Evolutionary conservation across 2,888 invertebrate genomes (phyloP), one percentile per base, ranked within the genome.

Genomic region (Sinodicranocentrus sp.): DNA sequence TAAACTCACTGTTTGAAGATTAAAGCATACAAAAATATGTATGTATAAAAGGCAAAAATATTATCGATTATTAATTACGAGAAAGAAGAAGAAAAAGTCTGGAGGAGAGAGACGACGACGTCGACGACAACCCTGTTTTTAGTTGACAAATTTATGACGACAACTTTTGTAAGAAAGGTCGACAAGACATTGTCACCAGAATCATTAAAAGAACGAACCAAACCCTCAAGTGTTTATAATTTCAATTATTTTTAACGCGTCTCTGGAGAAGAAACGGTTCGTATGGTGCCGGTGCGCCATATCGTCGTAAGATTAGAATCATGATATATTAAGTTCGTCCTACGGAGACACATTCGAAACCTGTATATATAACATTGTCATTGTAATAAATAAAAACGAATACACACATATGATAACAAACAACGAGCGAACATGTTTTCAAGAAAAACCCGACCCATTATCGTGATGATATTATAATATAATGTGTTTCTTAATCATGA

Each of bases 121-220:
- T n/a, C n/a, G n/a, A n/a, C n/a, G n/a, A n/a, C n/a, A n/a, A n/a
- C n/a, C n/a, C n/a, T n/a, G n/a, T n/a, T n/a, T n/a, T n/a, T n/a
- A n/a, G 33, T 33, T 59, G 84, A 70, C 73, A 72, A 86, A 85
- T 87, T 87, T 86, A 86, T 86, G 84, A 86, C 85, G 85, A 85
- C 86, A 86, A 86, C 77, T 84, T 85, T 86, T 85, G 33, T 33
- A 33, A 10, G 10, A 33, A 10, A 33, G 10, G 33, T 33, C 33
- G 5, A 33, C 5, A 33, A 33, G 33, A 33, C 15, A n/a, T 48
- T 48, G 48, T 48, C 48, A 48, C 48, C 48, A 48, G 15, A 48
- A 48, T 52, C 52, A 52, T 52, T 52, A 52, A 52, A 63, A 33
- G 25, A 63, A 33, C 63, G 5, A 17, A n/a, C 25, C 33, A 33